A percentile compares a stretch with the other conserved stretches of the same genome.
Conservation (phyloP, 1,140 invertebrate species). For the Vanessa atalanta region DNA sequence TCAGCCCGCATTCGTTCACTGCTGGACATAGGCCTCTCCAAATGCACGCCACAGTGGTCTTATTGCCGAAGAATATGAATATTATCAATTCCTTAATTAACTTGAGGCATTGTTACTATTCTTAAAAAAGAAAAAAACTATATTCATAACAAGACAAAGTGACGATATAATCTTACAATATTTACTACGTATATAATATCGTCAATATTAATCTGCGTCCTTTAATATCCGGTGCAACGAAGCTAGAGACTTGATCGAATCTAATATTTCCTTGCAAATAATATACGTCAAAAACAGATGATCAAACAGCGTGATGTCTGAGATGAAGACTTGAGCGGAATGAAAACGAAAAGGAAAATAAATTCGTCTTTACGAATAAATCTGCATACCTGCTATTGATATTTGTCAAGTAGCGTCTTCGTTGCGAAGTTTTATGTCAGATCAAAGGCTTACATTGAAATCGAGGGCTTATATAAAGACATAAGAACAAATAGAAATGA, state of each 20-base stretch:
- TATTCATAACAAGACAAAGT: too few relatives aligned
- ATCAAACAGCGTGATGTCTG: background rate
- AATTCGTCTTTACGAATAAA: background rate
- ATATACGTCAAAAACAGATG: background rate
- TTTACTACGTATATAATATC: background rate
- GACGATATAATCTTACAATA: too few relatives aligned
- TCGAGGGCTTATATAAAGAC: background rate
- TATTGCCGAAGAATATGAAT: too few relatives aligned
- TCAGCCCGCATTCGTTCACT: too few relatives aligned
- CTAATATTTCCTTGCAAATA: background rate
- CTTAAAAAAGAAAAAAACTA: too few relatives aligned
- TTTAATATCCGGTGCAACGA: slow-evolving; percentile 4
- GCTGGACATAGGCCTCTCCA: too few relatives aligned
- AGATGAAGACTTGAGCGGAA: background rate
- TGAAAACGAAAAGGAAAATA: slow-evolving; percentile 1
- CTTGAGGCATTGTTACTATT: too few relatives aligned
- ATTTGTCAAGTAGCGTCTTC: slow-evolving; percentile 1
- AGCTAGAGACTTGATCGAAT: background rate
- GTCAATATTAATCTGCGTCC: background rate
- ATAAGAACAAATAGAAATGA: too few relatives aligned
- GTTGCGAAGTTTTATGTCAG: background rate
- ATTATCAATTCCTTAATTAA: too few relatives aligned
- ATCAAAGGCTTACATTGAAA: slow-evolving; percentile 2
- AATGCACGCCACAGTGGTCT: too few relatives aligned
- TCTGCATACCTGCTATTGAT: background rate